Evolutionary conservation across 2,113 vertebrate species (phyloP), one percentile per base, ranked within the genome.

Genomic region (Hepsetus odoe): DNA sequence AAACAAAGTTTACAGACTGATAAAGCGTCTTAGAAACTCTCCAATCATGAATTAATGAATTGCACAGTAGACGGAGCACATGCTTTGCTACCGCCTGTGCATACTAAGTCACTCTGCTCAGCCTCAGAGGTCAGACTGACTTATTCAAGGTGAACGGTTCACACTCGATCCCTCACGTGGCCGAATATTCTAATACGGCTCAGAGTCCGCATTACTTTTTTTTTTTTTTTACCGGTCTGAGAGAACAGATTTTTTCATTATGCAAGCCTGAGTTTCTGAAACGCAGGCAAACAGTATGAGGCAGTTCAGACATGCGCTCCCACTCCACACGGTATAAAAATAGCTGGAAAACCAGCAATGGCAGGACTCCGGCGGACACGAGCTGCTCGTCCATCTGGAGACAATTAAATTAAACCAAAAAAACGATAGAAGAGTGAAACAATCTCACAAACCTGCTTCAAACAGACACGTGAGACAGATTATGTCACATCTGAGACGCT

Each of bases 121-220:
- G 4, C 4, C 10, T 14, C 16, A 44, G 22, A 51, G 30, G 46
- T 55, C n/a, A 66, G 32, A 40, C 40, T 20, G 64, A 26, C 32
- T 55, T 49, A 20, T 53, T 51, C 62, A 40, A 24, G 16, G 30
- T 66, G 61, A 75, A 55, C 42, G 18, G 16, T 49, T 64, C 30
- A n/a, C 2, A 49, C 20, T 2, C 8, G n/a, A 38, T 65, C 11
- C 5, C 32, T 12, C 11, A 1, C 2, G 30, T 20, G 22, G 32
- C 18, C 33, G 11, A 3, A 55, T 22, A 22, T 18, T 24, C 18
- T 4, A 65, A 10, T 6, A 20, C 61, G 2, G 18, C 61, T 38
- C 30, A 7, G 11, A n/a, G n/a, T n/a, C n/a, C n/a, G n/a, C n/a
- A n/a, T n/a, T n/a, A n/a, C n/a, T n/a, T n/a, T n/a, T n/a, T n/a